Percentiles rank a stretch among this genome's conserved stretches.
phyloP scores from a whole-genome alignment of 2,888 invertebrate genomes.

The Caradrina clavipalpis region DNA sequence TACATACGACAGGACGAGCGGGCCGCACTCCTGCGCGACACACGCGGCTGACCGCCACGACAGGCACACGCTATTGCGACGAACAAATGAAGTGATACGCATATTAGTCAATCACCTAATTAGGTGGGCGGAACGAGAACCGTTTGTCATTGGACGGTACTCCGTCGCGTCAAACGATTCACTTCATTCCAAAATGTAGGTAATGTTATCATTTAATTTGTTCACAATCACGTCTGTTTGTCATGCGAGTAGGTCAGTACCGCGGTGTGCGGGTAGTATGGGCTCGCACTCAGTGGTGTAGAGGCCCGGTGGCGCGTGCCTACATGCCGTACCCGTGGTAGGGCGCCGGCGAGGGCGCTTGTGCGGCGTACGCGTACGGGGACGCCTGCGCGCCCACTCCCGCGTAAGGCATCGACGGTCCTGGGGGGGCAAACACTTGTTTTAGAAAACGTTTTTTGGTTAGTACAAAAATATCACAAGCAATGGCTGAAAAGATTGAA shows the following conservation, averaged over 20 bases:
- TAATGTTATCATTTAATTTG: slow-evolving; percentile 5
- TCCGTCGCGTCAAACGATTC: slow-evolving; percentile 34
- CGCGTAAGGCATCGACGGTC: slow-evolving; percentile 88
- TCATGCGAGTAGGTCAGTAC: background rate
- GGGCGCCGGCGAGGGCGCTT: slow-evolving; percentile 89
- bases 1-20: slow-evolving; percentile 17
- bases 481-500: too few species aligned
- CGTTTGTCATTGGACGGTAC: slow-evolving; percentile 27
- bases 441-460: background rate
- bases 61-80: background rate
- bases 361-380: slow-evolving; percentile 89
- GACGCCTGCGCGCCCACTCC: slow-evolving; percentile 85
- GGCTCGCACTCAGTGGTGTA: slow-evolving; percentile 4
- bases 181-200: background rate
- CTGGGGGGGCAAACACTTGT: slow-evolving; percentile 64
- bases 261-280: background rate
- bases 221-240: background rate
- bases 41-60: background rate
- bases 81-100: slow-evolving; percentile 19
- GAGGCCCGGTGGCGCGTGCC: slow-evolving; percentile 73
- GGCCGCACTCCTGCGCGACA: slow-evolving; percentile 6
- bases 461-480: background rate
- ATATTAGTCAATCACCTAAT: background rate
- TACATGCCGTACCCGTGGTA: slow-evolving; percentile 91
- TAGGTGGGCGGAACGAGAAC: background rate